Evolutionary conservation across 2,888 invertebrate genomes (phyloP).

Genomic region (Macropis europaea): DNA sequence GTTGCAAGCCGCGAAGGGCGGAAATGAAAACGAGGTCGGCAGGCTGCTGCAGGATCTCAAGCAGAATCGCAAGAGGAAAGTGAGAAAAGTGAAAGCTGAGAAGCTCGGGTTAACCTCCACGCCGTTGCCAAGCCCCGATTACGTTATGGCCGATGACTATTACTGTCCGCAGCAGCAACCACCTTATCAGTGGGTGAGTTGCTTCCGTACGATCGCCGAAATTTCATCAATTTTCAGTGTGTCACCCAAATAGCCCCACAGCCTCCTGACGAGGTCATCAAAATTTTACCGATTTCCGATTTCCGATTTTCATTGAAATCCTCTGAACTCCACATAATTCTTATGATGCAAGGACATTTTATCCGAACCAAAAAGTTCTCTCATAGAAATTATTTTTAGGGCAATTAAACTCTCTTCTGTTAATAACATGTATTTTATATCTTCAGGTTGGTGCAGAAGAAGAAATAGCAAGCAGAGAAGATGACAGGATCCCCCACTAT

Average conservation of each 20-base stretch:
- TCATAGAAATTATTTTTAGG: too few species aligned
- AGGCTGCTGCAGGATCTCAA: constrained; percentile 69
- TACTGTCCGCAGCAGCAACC: constrained; percentile 65
- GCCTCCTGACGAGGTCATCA: too few species aligned
- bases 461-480: constrained; percentile 70
- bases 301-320: too few species aligned
- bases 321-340: too few species aligned
- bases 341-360: too few species aligned
- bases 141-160: constrained; percentile 70
- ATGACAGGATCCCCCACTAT: constrained; percentile 67
- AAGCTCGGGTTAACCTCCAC: constrained; percentile 64
- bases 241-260: too few species aligned
- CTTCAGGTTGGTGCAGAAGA: constrained; percentile 73
- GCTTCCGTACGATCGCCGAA: background rate
- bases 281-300: too few species aligned
- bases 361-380: too few species aligned
- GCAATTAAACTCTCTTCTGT: too few species aligned
- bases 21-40: constrained; percentile 69
- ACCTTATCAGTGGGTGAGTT: constrained; percentile 74
- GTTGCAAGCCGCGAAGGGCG: constrained; percentile 68
- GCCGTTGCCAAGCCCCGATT: constrained; percentile 67
- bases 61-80: constrained; percentile 72
- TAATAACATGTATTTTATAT: constrained; percentile 3
- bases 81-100: constrained; percentile 61
- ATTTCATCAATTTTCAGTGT: background rate